A percentile compares a stretch with the other conserved stretches of the same genome.
Evolutionary conservation across 2,113 vertebrate genomes (phyloP).

Genomic region (Charadrius vociferus): DNA sequence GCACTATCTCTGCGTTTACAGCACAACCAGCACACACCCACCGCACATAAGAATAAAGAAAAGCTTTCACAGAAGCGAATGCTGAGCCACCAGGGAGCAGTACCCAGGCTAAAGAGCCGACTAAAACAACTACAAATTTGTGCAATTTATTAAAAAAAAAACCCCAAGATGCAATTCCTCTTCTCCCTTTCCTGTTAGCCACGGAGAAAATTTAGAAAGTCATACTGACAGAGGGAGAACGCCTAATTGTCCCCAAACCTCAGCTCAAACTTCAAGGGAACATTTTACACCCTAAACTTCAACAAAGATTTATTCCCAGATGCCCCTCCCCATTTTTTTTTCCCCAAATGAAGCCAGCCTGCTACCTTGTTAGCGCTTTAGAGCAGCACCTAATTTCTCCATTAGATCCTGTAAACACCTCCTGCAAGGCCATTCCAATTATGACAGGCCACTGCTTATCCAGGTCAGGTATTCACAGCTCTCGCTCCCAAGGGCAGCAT

Average conservation of each 20-base stretch:
- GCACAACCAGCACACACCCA: neutral
- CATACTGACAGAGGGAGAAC: neutral
- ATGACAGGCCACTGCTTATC: conserved; percentile 29
- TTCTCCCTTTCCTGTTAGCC: neutral
- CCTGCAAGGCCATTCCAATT: conserved; percentile 47
- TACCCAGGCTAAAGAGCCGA: neutral
- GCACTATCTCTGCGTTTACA: neutral
- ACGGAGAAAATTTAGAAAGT: neutral
- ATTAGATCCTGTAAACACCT: neutral
- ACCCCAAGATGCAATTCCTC: neutral
- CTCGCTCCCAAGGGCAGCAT: neutral
- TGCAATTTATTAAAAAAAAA: neutral
- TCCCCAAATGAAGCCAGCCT: neutral
- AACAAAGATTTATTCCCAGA: neutral
- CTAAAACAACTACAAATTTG: neutral
- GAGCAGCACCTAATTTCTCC: conserved; percentile 7
- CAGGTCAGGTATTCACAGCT: conserved; percentile 42
- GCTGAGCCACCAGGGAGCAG: neutral
- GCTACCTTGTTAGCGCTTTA: neutral
- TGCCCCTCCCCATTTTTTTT: neutral
- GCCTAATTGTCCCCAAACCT: neutral
- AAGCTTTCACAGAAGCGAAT: neutral
- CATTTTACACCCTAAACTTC: neutral
- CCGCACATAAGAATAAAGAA: neutral
- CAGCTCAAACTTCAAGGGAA: neutral